Evolutionary conservation across 2,797 vertebrate species (phyloP), one percentile per base, ranked within the genome.

Genomic region (Darevskia nairensis): DNA sequence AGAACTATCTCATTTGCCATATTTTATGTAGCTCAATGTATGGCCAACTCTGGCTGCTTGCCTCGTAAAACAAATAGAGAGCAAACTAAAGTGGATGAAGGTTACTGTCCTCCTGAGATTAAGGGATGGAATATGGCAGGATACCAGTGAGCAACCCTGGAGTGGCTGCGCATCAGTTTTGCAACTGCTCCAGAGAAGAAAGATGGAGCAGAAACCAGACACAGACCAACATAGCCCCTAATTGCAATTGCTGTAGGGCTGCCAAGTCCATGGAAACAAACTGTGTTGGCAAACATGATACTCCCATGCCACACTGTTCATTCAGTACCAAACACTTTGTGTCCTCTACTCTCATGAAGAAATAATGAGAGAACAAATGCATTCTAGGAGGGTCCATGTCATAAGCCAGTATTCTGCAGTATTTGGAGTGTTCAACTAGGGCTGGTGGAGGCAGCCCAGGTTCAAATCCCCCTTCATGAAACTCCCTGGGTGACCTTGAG

Each of bases 1-100:
- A 82, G 83, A 89, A 92, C 89, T 89, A 91, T 89, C 93, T 90
- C 80, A 92, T 92, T 84, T 91, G 82, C 86, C 82, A 17, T 93
- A 93, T 92, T 94, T 94, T 94, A 94, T 90, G 69, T 32, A 44
- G 19, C 79, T 83, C 90, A 92, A 80, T 50, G 41, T 50, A 92
- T 87, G 88, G 80, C 75, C 75, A 90, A 85, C 29, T 32, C 76
- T 29, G 83, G 27, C 82, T 87, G 86, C 82, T 86, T 89, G 87
- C 78, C 75, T 89, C 41, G 89, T 92, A 82, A 91, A 87, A 66
- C 0, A 6, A 90, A 88, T 90, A 87, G 82, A 90, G 89, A 91
- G 86, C 29, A 89, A 93, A 85, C 84, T 44, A 88, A 32, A 39
- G 13, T 3, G 39, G 76, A 77, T 89, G 88, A 87, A 90, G 66